Base-by-base conservation (phyloP, 2,888 invertebrate genomes). In the Lasioglossum figueresi region DNA sequence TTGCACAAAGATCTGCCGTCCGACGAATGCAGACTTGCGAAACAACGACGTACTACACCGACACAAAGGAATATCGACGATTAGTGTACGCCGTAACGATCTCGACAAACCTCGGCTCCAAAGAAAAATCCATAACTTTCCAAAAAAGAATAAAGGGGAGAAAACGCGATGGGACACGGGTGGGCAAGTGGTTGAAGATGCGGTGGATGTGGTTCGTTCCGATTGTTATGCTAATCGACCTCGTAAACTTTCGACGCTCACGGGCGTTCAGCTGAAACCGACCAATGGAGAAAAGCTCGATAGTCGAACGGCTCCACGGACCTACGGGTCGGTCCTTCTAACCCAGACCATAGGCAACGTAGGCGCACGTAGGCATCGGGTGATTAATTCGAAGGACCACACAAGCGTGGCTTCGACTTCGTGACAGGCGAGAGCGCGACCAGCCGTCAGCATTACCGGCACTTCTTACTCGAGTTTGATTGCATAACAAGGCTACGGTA, bases 311-410 rank as follows among this genome's bases (percentile, higher is more conserved):
- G 52, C 23, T 23, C 52, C 52, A 10, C 3, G 23, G 52, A 52
- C 23, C 52, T 23, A 52, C 19, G 52, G 52, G 52, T 52, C 31
- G 48, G 74, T 76, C 56, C 76, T 80, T 68, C 23, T 52, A 19
- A 52, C 52, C 52, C 52, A 52, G 84, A 76, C 83, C 85, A 59
- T 80, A 80, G 74, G 76, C 76, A 83, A 84, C 84, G 40, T 37
- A 45, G 48, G 40, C 70, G 68, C 70, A 70, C 75, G 84, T 72
- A 78, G 81, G 4, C 40, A 14, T 40, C 43, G 79, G 56, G 70
- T 85, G 86, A 83, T 83, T 86, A 80, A 87, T 79, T 80, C 79
- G 34, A 40, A 68, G 43, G 87, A 87, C 87, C 87, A 87, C 87
- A 83, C 86, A 87, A 34, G 75, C 48, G 56, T 74, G 73, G 48